Conservation (phyloP, 1,140 invertebrate genomes). For the Drosophila lowei region DNA sequence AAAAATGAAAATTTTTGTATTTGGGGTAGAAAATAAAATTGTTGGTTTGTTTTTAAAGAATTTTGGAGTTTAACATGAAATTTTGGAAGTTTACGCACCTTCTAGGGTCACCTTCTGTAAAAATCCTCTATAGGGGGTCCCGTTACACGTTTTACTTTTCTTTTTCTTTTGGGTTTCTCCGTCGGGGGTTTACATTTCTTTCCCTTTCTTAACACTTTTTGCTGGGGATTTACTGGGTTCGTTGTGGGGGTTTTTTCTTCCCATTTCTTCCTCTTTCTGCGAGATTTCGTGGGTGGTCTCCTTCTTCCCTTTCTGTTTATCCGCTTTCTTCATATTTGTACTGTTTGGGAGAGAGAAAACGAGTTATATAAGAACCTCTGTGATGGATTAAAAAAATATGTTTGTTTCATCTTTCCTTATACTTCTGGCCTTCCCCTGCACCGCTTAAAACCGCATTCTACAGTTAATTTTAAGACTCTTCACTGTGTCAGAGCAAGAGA, state of each 20-base stretch:
- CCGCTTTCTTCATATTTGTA: background rate
- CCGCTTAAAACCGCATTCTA: slow-evolving; percentile 44
- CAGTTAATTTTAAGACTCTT: slow-evolving; percentile 76
- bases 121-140: too few species aligned
- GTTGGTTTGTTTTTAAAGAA: background rate
- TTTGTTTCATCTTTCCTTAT: slow-evolving; percentile 8
- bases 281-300: background rate
- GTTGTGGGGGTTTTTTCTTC: too few species aligned
- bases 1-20: slow-evolving; percentile 13
- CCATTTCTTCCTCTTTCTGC: too few species aligned
- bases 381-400: slow-evolving; percentile 47
- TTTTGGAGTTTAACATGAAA: background rate
- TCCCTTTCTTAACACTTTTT: too few species aligned
- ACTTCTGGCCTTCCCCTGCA: background rate
- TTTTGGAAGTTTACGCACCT: background rate
- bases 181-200: too few species aligned
- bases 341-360: slow-evolving; percentile 4
- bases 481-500: background rate
- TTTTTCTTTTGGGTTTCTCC: too few species aligned
- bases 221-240: too few species aligned
- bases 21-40: too few species aligned
- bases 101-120: too few species aligned
- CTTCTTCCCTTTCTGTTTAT: background rate
- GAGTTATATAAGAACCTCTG: slow-evolving; percentile 10
- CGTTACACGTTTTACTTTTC: too few species aligned